Evolutionary conservation across 2,113 vertebrate species (phyloP).

Genomic region (Mustelus asterias): DNA sequence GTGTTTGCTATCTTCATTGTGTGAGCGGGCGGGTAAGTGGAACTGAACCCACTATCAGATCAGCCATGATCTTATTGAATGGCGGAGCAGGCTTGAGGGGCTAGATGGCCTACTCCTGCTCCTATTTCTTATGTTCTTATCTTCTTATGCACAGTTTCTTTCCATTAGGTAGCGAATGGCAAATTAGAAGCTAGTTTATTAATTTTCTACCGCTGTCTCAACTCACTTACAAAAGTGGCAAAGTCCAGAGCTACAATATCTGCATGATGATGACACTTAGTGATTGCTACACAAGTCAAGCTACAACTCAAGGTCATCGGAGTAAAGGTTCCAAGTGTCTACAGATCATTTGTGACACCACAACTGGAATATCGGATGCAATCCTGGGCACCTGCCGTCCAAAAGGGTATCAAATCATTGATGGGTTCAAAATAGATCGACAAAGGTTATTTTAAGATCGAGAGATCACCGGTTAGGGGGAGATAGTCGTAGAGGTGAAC

Average conservation of each 20-base stretch:
- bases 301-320: neutral
- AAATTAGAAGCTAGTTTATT: neutral
- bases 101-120: no score
- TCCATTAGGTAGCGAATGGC: neutral
- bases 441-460: neutral
- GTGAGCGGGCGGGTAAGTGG: no score
- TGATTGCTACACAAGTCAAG: neutral
- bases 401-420: neutral
- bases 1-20: no score
- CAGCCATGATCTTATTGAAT: no score
- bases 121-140: no score
- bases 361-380: neutral
- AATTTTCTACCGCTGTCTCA: neutral
- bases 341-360: neutral
- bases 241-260: neutral
- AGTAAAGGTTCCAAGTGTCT: neutral
- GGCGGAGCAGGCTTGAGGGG: no score
- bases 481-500: neutral
- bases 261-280: neutral
- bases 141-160: neutral
- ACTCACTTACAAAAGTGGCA: neutral
- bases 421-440: neutral
- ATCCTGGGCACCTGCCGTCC: neutral
- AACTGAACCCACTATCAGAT: no score
- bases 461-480: neutral